Conservation (phyloP, 2,888 invertebrate genomes). For the Pammene fasciana region DNA sequence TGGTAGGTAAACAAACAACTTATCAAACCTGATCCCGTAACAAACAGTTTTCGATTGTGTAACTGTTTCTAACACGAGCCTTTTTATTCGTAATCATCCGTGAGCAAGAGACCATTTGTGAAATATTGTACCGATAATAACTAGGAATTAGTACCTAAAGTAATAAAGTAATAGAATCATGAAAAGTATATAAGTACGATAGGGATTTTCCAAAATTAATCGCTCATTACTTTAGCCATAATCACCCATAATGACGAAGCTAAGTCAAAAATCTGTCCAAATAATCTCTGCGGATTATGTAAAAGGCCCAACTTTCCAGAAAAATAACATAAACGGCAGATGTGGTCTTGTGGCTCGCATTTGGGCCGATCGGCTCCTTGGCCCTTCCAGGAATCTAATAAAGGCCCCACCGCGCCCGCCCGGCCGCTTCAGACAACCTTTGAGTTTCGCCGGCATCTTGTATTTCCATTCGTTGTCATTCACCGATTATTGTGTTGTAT, state of each 20-base stretch:
- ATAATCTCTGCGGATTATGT: constrained; percentile 43
- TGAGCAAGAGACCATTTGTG: too few species aligned
- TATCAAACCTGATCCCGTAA: too few species aligned
- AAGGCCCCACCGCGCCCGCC: constrained; percentile 59
- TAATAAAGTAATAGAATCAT: too few species aligned
- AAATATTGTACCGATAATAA: too few species aligned
- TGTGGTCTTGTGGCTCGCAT: constrained; percentile 67
- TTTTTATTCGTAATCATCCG: too few species aligned
- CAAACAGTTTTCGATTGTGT: too few species aligned
- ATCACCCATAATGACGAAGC: constrained; percentile 4
- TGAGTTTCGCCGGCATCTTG: constrained; percentile 73
- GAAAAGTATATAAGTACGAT: too few species aligned
- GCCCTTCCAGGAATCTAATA: constrained; percentile 78
- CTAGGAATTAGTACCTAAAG: too few species aligned
- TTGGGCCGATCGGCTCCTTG: constrained; percentile 66
- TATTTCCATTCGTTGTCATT: constrained; percentile 46
- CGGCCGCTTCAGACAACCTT: constrained; percentile 57
- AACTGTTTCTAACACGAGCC: too few species aligned
- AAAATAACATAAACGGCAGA: constrained; percentile 71
- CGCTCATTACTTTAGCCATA: background rate
- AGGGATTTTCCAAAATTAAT: too few species aligned
- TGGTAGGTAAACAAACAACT: too few species aligned
- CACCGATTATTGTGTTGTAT: constrained; percentile 62
- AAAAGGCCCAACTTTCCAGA: constrained; percentile 53
- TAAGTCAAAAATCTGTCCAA: constrained; percentile 20